Evolutionary conservation across 2,888 invertebrate genomes (phyloP), one percentile per base, ranked within the genome.

Genomic region (Encarsia formosa): DNA sequence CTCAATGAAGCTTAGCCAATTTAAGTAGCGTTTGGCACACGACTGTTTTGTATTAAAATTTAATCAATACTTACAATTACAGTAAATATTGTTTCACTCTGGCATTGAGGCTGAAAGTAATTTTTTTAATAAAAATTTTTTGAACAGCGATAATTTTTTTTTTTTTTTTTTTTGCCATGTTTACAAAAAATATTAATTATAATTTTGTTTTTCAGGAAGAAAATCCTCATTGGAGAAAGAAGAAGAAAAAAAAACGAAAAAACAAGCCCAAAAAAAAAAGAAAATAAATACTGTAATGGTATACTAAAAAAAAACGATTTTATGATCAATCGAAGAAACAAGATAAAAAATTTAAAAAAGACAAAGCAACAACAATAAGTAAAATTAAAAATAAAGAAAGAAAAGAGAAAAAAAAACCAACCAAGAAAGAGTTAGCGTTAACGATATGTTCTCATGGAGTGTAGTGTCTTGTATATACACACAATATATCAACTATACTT

Each of bases 401-500:
- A 40, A 64, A 63, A 60, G 63, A 67, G 47, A 59, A 60, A 64
- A 69, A 67, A 67, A 70, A 62, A 65, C 69, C 61, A 64, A 69
- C 50, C 59, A 57, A 63, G 55, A 63, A 65, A 63, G 60, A 66
- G 64, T 65, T 72, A 68, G 68, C 60, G 67, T 70, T 69, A 69
- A 67, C 61, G 64, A 70, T 72, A 68, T 71, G 69, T 70, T 73
- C 69, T 68, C 63, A 65, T 71, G 71, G 65, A 73, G 67, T 71
- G 70, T 73, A 72, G 72, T 66, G 66, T 72, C 71, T 73, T 73
- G 71, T 73, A 72, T 73, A 73, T 72, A 70, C 59, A 67, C 65
- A 67, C 42, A 66, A 49, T 64, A 64, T 67, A 68, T 67, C 63
- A 65, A 65, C 61, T 66, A 67, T 69, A 70, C 66, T 66, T 69